These are phyloP conservation scores for Hestina assimilis DNA, from an alignment of 1,140 invertebrate genomes.

Conservation along the genomic window DNA sequence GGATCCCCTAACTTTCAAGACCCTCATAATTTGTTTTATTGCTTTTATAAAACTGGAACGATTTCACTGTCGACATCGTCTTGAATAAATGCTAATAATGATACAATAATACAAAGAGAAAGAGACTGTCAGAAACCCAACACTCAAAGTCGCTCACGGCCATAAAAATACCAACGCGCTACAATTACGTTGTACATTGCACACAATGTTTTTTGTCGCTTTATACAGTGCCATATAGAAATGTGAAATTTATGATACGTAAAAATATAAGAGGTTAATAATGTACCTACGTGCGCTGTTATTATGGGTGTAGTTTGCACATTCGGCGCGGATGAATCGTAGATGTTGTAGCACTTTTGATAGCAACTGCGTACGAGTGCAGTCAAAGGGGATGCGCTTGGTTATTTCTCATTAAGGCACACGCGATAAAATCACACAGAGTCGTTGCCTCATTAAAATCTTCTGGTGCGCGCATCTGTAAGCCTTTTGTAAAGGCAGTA, in stretches of 20 bases:
- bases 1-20: constrained; percentile 54
- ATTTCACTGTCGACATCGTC: constrained; percentile 33
- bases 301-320: constrained; percentile 32
- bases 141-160: constrained; percentile 24
- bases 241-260: constrained; percentile 38
- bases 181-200: constrained; percentile 35
- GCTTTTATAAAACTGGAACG: constrained; percentile 45
- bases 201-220: constrained; percentile 30
- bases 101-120: constrained; percentile 15
- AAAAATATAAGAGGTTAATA: constrained; percentile 42
- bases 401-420: constrained; percentile 76
- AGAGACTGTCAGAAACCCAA: constrained; percentile 3
- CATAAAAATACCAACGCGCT: constrained; percentile 29
- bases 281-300: constrained; percentile 27
- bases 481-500: constrained; percentile 72
- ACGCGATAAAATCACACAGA: constrained; percentile 75
- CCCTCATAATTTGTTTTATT: constrained; percentile 68
- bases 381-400: constrained; percentile 73
- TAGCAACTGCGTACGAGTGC: constrained; percentile 49
- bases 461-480: constrained; percentile 76
- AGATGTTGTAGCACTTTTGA: constrained; percentile 61
- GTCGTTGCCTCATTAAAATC: constrained; percentile 78
- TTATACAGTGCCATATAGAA: constrained; percentile 30
- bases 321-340: constrained; percentile 24
- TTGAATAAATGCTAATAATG: constrained; percentile 12